Evolutionary conservation across 1,140 invertebrate genomes (phyloP), one percentile per base, ranked within the genome.

Genomic region (Hyles vespertilio): DNA sequence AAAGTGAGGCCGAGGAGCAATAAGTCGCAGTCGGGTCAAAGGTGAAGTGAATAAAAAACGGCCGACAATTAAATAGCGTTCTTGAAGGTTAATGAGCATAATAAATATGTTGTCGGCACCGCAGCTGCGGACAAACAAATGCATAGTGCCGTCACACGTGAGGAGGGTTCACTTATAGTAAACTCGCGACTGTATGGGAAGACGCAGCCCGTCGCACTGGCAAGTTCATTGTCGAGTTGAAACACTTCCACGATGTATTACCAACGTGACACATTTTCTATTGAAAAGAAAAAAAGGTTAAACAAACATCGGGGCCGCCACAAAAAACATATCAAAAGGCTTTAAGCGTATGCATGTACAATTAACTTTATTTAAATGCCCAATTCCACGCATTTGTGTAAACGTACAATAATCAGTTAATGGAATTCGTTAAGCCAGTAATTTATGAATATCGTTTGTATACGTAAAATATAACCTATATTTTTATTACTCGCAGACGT

Each of bases 91-190:
- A 89, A 89, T 89, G 84, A 89, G 84, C 83, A 87, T 81, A 85
- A 89, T 89, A 89, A 89, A 89, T 89, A 89, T 85, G 86, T 87
- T 89, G 86, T 89, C 86, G 86, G 86, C 84, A 85, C 80, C 81
- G 77, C 84, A 89, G 84, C 84, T 87, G 86, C 81, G 77, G 75
- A 85, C 75, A 79, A 83, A 86, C 82, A 87, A 86, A 86, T 84
- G 78, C 75, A 79, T 74, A 69, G 76, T 65, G 59, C 74, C 78
- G 76, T 83, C 84, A 84, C 79, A 81, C 79, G 81, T 87, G 82
- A 88, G 77, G 72, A 83, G 79, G 81, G 79, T 85, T 74, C 56
- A 52, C 10, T 51, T 46, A 56, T 57, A 60, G 47, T 54, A 62
- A 51, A 54, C 51, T 61, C 56, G 59, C 56, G 61, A 58, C 56